Conservation (phyloP, 2,113 vertebrate species). For the Nothoprocta perdicaria region DNA sequence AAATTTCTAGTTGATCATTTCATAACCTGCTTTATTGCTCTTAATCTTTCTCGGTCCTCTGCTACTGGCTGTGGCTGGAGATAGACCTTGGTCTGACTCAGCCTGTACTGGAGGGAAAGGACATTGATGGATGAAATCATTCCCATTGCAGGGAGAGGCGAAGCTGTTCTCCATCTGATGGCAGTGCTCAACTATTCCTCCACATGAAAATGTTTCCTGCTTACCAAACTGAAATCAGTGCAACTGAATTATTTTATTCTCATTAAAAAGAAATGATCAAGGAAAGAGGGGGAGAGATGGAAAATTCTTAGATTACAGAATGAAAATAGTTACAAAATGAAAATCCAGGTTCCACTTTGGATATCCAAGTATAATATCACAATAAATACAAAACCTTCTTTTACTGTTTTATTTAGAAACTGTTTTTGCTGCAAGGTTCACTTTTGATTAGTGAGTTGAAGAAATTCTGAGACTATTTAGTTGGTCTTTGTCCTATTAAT, state of each 20-base stretch:
- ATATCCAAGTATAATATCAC: background rate
- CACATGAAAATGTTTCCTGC: background rate
- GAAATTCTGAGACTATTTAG: background rate
- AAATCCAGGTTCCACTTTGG: background rate
- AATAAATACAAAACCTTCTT: background rate
- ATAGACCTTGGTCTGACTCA: background rate
- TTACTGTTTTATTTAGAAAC: no score
- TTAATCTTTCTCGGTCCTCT: background rate
- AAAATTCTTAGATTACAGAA: background rate
- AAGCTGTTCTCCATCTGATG: background rate
- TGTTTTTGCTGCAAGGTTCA: background rate
- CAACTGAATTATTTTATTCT: background rate
- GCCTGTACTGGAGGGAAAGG: accelerated
- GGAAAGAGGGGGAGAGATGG: background rate
- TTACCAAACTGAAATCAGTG: background rate
- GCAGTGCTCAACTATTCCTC: background rate
- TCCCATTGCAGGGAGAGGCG: background rate
- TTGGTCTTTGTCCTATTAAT: background rate
- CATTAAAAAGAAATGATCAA: background rate
- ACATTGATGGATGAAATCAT: background rate
- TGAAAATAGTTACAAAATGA: background rate
- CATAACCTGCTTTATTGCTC: background rate
- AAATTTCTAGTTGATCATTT: background rate
- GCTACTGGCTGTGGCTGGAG: background rate
- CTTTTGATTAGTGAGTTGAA: background rate